Conservation (phyloP, 2,797 vertebrate species). For the Fistularia commersonii region DNA sequence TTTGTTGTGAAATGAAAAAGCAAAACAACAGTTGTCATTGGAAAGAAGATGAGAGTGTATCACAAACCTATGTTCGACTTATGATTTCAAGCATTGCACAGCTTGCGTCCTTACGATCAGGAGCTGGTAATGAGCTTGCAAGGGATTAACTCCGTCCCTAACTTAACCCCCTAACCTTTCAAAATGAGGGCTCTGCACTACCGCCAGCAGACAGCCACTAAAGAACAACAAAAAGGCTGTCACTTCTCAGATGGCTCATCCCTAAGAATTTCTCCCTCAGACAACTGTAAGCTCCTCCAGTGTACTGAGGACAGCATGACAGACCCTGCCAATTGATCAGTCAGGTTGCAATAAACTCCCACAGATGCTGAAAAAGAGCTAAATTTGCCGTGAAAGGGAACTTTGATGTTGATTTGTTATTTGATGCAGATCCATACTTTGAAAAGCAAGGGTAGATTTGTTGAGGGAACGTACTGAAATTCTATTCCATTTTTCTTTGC, state of each 20-base stretch:
- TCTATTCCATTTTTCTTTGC: conserved; percentile 15
- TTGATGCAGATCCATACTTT: conserved; percentile 31
- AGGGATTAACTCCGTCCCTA: conserved; percentile 64
- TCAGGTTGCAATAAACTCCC: conserved; percentile 36
- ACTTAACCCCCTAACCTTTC: conserved; percentile 59
- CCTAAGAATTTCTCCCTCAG: conserved; percentile 51
- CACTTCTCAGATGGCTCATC: conserved; percentile 31
- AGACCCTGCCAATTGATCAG: conserved; percentile 31
- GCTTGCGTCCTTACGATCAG: conserved; percentile 46
- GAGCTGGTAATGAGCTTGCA: conserved; percentile 65
- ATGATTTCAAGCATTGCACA: conserved; percentile 32
- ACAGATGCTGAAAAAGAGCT: conserved; percentile 38
- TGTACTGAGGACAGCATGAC: conserved; percentile 45
- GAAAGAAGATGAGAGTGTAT: conserved; percentile 23
- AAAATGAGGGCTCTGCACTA: conserved; percentile 42
- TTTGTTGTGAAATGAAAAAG: too few relatives aligned
- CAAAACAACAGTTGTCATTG: neutral
- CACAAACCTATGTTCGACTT: conserved; percentile 28
- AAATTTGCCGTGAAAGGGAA: conserved; percentile 32
- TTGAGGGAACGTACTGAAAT: conserved; percentile 8
- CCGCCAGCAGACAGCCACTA: conserved; percentile 26
- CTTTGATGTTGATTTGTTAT: conserved; percentile 35
- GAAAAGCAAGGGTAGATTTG: conserved; percentile 8
- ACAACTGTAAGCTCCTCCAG: conserved; percentile 58
- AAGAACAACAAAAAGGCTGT: conserved; percentile 40